Evolutionary conservation across 2,888 invertebrate species (phyloP).

Genomic region (Lycia hirtaria): DNA sequence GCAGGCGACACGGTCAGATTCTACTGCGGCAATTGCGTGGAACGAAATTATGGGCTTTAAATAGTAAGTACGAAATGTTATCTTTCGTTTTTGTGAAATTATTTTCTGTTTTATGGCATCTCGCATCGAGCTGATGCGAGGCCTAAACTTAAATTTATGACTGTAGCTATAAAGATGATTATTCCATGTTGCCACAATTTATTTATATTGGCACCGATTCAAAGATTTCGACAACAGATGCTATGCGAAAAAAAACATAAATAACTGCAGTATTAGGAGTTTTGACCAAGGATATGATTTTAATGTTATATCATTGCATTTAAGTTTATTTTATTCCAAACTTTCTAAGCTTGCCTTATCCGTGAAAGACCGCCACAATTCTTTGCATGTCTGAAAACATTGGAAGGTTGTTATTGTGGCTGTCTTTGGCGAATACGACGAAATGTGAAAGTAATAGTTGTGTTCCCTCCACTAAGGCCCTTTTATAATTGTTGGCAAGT

Average conservation of each 20-base stretch:
- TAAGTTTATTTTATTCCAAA: too few relatives aligned
- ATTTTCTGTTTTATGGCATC: not conserved
- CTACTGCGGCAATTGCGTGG: constrained; percentile 88
- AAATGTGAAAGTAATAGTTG: too few relatives aligned
- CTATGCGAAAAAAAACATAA: constrained; percentile 54
- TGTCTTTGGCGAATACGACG: too few relatives aligned
- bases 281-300: constrained; percentile 21
- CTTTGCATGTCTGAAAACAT: too few relatives aligned
- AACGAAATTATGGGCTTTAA: constrained; percentile 89
- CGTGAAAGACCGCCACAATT: too few relatives aligned
- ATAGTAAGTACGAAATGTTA: constrained; percentile 84
- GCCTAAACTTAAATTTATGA: constrained; percentile 39
- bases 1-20: constrained; percentile 89
- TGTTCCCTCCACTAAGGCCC: too few relatives aligned
- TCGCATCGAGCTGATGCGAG: not conserved
- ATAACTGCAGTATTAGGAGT: constrained; percentile 31
- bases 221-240: constrained; percentile 64
- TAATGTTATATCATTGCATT: not conserved
- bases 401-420: too few relatives aligned
- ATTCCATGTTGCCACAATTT: constrained; percentile 47
- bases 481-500: too few relatives aligned
- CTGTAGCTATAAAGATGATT: constrained; percentile 45
- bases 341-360: too few relatives aligned
- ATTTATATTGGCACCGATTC: constrained; percentile 65
- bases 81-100: constrained; percentile 22